Percentiles rank a stretch among this genome's conserved stretches.
Conservation (phyloP, 2,113 vertebrate species). For the Notarius quadriscutis region DNA sequence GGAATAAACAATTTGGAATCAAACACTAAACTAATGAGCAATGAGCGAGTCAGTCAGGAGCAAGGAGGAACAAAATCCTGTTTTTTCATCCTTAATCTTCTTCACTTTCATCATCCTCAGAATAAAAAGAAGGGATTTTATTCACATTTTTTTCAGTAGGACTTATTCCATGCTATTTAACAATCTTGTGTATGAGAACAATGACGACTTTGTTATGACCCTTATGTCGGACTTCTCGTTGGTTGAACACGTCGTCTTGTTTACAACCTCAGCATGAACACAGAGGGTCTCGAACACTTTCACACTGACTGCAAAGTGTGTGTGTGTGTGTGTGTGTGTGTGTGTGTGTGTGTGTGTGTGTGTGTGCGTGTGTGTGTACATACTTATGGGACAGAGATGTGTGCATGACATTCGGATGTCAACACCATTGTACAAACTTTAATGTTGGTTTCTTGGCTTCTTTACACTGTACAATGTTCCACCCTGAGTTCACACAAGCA, state of each 20-base stretch:
- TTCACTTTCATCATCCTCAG: neutral
- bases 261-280: slow-evolving; percentile 32
- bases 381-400: slow-evolving; percentile 10
- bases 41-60: neutral
- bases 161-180: slow-evolving; percentile 38
- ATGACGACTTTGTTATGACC: slow-evolving; percentile 28
- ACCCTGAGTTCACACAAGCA: neutral
- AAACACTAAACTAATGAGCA: neutral
- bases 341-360: slow-evolving; percentile 16
- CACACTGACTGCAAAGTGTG: slow-evolving; percentile 33
- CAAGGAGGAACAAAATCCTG: neutral
- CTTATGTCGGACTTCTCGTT: neutral
- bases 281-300: slow-evolving; percentile 22
- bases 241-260: slow-evolving; percentile 1
- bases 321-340: neutral
- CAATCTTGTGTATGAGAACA: slow-evolving; percentile 30
- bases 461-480: neutral
- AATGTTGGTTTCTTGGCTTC: neutral
- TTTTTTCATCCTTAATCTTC: neutral
- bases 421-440: neutral
- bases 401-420: slow-evolving; percentile 36
- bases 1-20: slow-evolving; percentile 4
- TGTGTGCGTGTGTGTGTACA: slow-evolving; percentile 23
- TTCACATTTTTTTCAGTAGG: neutral
- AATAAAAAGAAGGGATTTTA: neutral